Percentiles rank a stretch among this genome's conserved stretches.
These are phyloP conservation scores for Clostera curtula DNA, from an alignment of 2,888 invertebrate species.

Conservation along the genomic window DNA sequence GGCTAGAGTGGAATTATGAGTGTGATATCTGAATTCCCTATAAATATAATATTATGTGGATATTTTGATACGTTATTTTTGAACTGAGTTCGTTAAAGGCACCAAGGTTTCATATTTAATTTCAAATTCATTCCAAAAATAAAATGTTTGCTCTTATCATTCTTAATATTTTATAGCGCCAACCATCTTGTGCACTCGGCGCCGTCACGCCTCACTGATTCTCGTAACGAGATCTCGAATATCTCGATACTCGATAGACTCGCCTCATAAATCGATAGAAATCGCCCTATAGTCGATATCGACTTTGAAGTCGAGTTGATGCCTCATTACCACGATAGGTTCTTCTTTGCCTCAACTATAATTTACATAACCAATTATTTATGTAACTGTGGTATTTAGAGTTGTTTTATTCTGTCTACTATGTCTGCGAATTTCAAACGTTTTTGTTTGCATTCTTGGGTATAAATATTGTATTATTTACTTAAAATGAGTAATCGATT, in stretches of 20 bases:
- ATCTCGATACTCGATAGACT: too few species aligned
- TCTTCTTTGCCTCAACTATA: constrained; percentile 15
- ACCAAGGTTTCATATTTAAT: constrained; percentile 6
- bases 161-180: constrained; percentile 3
- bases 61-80: too few species aligned
- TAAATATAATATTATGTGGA: too few species aligned
- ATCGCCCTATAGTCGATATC: constrained; percentile 21
- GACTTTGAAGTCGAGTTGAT: constrained; percentile 16
- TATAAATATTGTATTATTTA: too few species aligned
- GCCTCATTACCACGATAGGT: constrained; percentile 22
- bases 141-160: neutral
- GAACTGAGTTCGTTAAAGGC: too few species aligned
- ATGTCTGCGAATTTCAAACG: too few species aligned
- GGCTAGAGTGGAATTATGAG: too few species aligned
- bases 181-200: constrained; percentile 20
- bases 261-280: constrained; percentile 34
- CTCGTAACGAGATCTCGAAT: constrained; percentile 38
- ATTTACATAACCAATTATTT: constrained; percentile 18
- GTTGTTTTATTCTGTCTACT: too few species aligned
- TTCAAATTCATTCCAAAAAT: too few species aligned
- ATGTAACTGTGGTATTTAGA: constrained; percentile 20
- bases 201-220: constrained; percentile 30
- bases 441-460: too few species aligned
- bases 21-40: too few species aligned
- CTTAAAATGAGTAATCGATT: too few species aligned